Evolutionary conservation across 2,797 vertebrate species (phyloP).

Genomic region (Catamblyrhynchus diadema): DNA sequence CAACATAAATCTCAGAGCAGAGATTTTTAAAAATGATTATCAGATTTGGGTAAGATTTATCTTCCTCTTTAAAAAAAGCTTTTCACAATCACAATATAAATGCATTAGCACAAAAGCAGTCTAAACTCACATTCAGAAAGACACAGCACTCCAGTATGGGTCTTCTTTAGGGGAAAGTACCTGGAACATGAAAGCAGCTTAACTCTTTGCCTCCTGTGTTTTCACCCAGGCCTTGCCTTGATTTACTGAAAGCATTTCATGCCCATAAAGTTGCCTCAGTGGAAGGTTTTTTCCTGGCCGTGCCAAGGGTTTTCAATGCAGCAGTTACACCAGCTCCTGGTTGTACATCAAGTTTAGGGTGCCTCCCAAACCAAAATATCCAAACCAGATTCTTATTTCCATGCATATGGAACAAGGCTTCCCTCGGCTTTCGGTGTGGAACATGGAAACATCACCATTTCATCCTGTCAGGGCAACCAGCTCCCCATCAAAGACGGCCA

Average conservation of each 20-base stretch:
- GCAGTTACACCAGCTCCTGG: background rate
- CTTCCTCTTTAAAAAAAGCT: conserved; percentile 62
- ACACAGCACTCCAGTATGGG: background rate
- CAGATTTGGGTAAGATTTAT: conserved; percentile 75
- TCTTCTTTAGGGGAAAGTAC: background rate
- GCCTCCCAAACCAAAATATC: background rate
- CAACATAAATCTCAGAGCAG: conserved; percentile 64
- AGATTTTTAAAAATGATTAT: conserved; percentile 74
- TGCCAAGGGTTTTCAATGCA: background rate
- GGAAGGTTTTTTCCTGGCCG: background rate
- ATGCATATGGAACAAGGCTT: rapidly evolving
- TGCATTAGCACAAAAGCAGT: conserved; percentile 51
- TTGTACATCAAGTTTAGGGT: rapidly evolving
- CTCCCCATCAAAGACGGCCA: rapidly evolving
- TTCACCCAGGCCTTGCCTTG: background rate
- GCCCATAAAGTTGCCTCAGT: background rate
- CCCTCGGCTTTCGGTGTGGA: background rate
- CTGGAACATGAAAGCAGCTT: conserved; percentile 11
- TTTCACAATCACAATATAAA: conserved; percentile 55
- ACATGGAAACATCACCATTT: rapidly evolving
- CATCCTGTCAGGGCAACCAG: background rate
- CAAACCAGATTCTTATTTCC: background rate
- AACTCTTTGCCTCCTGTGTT: background rate
- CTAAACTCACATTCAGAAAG: conserved; percentile 5
- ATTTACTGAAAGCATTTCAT: background rate